phyloP scores from a whole-genome alignment of 2,888 invertebrate genomes.

The Anodontia alba region DNA sequence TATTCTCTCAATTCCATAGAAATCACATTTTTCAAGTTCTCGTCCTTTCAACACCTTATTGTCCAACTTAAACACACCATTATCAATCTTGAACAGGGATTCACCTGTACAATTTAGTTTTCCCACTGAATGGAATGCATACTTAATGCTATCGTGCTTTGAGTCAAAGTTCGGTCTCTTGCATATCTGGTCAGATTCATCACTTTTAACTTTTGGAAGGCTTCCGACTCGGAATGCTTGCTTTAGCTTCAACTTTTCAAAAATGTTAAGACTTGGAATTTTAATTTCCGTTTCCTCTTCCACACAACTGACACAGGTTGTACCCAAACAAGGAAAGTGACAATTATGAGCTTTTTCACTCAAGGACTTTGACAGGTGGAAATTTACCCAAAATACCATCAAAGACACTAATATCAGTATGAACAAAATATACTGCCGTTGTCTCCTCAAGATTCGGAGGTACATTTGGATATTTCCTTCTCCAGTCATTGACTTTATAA shows the following conservation, averaged over 20 bases:
- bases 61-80: slow-evolving; percentile 66
- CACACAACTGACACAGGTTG: slow-evolving; percentile 30
- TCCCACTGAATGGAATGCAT: slow-evolving; percentile 66
- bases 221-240: slow-evolving; percentile 10
- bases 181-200: slow-evolving; percentile 53
- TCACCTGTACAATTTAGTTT: slow-evolving; percentile 68
- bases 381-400: slow-evolving; percentile 26
- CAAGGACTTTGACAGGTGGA: not conserved
- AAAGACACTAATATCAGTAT: not conserved
- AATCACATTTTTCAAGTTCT: slow-evolving; percentile 71
- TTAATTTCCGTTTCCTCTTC: not conserved
- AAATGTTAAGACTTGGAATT: slow-evolving; percentile 38
- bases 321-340: slow-evolving; percentile 37
- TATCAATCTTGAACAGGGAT: slow-evolving; percentile 66
- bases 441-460: slow-evolving; percentile 18
- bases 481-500: not conserved
- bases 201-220: not conserved
- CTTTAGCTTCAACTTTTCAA: slow-evolving; percentile 40
- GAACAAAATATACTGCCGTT: slow-evolving; percentile 25
- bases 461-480: not conserved
- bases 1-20: slow-evolving; percentile 67
- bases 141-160: slow-evolving; percentile 69
- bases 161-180: slow-evolving; percentile 66
- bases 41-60: slow-evolving; percentile 48
- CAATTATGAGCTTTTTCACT: slow-evolving; percentile 18